Evolutionary conservation across 1,140 invertebrate species (phyloP), one percentile per base, ranked within the genome.

Genomic region (Dendrolimus punctatus): DNA sequence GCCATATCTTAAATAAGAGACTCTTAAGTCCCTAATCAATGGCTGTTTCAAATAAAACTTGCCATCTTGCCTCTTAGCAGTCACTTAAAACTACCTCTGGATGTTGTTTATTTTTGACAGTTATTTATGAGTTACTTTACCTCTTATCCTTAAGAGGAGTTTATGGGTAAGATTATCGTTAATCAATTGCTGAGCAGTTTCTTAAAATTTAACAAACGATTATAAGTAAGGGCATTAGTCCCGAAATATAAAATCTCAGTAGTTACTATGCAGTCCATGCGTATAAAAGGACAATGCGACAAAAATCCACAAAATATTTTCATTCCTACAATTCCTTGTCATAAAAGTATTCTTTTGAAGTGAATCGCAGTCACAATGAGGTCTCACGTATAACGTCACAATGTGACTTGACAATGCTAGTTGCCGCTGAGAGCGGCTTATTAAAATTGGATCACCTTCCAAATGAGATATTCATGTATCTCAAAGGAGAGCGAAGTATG

Each of bases 401-500:
- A 65, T 64, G 66, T 55, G 57, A 64, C 57, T 60, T 67, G 67
- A 67, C 67, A 66, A 66, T 68, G 55, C 63, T 62, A 69, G 60
- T 64, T 64, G 60, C 51, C 60, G 57, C 60, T 63, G 59, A 59
- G 51, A 66, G 55, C 45, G 55, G 64, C 62, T 69, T 69, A 72
- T 65, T 72, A 72, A 69, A 72, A 65, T 62, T 65, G 64, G 68
- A 72, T 64, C 61, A 58, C 57, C 58, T 51, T 62, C 57, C 52
- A 60, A 72, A 58, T 58, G 58, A 59, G 54, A 67, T 58, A 36
- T 49, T 60, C 60, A 61, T 53, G 60, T 64, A 64, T 66, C 51
- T 61, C 40, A 47, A 23, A 23, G 23, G 23, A 23, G 23, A 23
- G 23, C 23, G 23, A 23, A 23, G 23, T 2, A 23, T 23, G 23